Conservation (phyloP, 2,113 vertebrate genomes). For the Corythornis cristatus region DNA sequence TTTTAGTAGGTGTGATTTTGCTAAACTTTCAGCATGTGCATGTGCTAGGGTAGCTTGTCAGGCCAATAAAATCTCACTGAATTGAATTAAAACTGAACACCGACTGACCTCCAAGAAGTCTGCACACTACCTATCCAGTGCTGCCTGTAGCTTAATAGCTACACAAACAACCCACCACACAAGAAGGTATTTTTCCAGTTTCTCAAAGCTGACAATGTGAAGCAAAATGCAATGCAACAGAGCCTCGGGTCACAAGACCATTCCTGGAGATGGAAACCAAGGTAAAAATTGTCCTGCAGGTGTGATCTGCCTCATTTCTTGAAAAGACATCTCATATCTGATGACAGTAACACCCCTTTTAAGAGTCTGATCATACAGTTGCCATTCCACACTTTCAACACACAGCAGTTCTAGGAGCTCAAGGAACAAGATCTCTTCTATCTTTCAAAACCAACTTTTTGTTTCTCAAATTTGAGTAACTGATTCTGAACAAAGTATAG, state of each 20-base stretch:
- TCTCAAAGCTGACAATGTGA: not conserved
- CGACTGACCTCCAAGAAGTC: not conserved
- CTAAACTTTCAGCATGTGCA: constrained; percentile 5
- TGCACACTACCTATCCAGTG: not conserved
- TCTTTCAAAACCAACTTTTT: not conserved
- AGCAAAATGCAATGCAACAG: not conserved
- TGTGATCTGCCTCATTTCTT: not conserved
- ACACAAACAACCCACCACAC: not conserved
- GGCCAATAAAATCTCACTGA: constrained; percentile 14
- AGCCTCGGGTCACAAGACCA: not conserved
- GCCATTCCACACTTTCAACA: not conserved
- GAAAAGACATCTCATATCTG: not conserved
- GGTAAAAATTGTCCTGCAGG: not conserved
- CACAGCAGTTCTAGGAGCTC: not conserved
- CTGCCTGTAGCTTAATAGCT: not conserved
- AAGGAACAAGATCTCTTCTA: not conserved
- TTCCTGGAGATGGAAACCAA: not conserved
- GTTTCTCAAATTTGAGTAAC: not conserved
- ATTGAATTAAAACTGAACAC: constrained; percentile 16
- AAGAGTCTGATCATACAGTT: not conserved
- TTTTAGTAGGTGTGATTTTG: constrained; percentile 41
- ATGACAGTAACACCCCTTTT: not conserved
- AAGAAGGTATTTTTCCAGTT: not conserved
- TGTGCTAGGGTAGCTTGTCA: constrained; percentile 25
- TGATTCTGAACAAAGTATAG: not conserved